These are phyloP conservation scores for Mactra quadrangularis DNA, from an alignment of 1,140 invertebrate species.

Conservation along the genomic window DNA sequence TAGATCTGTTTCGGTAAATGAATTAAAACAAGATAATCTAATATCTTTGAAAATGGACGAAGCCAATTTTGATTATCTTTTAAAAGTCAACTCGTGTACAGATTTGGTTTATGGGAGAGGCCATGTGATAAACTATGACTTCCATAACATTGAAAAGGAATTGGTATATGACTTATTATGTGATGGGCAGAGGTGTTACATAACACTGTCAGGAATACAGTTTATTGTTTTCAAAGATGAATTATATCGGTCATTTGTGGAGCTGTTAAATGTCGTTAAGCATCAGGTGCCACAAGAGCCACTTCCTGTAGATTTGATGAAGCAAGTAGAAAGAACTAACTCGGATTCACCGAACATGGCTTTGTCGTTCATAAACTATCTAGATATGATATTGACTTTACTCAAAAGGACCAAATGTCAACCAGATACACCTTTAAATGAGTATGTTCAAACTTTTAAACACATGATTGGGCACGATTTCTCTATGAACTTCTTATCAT, in stretches of 20 bases:
- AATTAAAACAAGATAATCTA: constrained; percentile 30
- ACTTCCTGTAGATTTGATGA: constrained; percentile 19
- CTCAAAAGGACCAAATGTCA: constrained; percentile 32
- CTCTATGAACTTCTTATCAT: constrained; percentile 18
- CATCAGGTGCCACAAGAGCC: constrained; percentile 7
- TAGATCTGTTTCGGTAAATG: constrained; percentile 9
- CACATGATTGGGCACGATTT: constrained; percentile 10
- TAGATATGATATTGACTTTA: constrained; percentile 45
- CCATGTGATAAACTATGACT: constrained; percentile 34
- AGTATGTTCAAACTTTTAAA: background rate
- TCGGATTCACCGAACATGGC: constrained; percentile 10
- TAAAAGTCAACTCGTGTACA: constrained; percentile 18
- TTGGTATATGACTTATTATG: background rate
- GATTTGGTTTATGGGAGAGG: constrained; percentile 30
- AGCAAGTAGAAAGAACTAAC: background rate
- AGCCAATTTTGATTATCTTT: background rate
- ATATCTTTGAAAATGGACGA: background rate
- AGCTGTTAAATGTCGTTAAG: constrained; percentile 6
- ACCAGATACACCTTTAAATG: background rate
- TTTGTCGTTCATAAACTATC: constrained; percentile 18
- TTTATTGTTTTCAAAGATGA: constrained; percentile 55
- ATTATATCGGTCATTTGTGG: constrained; percentile 26
- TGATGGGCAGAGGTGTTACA: background rate
- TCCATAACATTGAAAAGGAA: constrained; percentile 50
- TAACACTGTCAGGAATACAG: constrained; percentile 3